These are phyloP conservation scores for Hybognathus amarus DNA, from an alignment of 2,797 vertebrate species.

Conservation along the genomic window DNA sequence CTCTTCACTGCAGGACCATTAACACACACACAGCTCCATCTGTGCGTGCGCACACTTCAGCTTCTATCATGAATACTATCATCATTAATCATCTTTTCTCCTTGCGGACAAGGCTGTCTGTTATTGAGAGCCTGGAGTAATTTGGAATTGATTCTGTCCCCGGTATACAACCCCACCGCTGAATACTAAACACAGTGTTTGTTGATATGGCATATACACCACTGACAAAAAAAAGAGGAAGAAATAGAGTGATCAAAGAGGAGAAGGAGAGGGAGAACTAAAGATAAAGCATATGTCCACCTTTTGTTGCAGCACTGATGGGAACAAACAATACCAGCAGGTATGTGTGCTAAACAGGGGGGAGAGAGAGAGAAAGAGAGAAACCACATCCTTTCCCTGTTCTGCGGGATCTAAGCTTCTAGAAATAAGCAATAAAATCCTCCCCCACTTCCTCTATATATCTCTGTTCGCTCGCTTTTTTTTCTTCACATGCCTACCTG, in stretches of 20 bases:
- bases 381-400: slow-evolving; percentile 45
- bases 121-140: slow-evolving; percentile 78
- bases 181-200: slow-evolving; percentile 47
- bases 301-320: slow-evolving; percentile 41
- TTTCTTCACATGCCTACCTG: slow-evolving; percentile 39
- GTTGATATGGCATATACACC: slow-evolving; percentile 27
- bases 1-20: slow-evolving; percentile 51
- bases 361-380: slow-evolving; percentile 44
- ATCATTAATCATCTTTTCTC: slow-evolving; percentile 77
- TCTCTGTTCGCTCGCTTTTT: slow-evolving; percentile 22
- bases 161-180: slow-evolving; percentile 41
- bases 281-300: slow-evolving; percentile 32
- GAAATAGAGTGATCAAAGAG: slow-evolving; percentile 34
- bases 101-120: slow-evolving; percentile 72
- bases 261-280: slow-evolving; percentile 13
- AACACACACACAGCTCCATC: slow-evolving; percentile 53
- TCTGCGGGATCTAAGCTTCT: slow-evolving; percentile 54
- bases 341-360: slow-evolving; percentile 56
- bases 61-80: slow-evolving; percentile 75
- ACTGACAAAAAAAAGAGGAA: slow-evolving; percentile 17
- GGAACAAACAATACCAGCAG: slow-evolving; percentile 37
- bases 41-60: slow-evolving; percentile 65
- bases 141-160: slow-evolving; percentile 78
- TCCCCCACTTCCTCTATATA: slow-evolving; percentile 40
- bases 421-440: slow-evolving; percentile 57